Conservation (phyloP, 2,888 invertebrate genomes). For the Eilema caniola region DNA sequence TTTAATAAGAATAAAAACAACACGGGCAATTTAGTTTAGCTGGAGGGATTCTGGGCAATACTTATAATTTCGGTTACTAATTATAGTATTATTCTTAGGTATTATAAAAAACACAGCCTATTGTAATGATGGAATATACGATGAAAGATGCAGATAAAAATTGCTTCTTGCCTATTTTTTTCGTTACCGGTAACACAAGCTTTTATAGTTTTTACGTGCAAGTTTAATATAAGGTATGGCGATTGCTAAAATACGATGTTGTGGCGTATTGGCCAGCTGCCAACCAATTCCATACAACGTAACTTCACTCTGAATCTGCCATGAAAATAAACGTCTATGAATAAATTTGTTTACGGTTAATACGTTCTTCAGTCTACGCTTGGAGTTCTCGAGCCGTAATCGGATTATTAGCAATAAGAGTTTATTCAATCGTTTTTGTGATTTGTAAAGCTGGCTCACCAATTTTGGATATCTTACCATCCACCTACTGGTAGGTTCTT, state of each 20-base stretch:
- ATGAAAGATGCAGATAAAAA: no score
- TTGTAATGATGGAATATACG: neutral
- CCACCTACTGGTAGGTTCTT: constrained; percentile 89
- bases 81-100: no score
- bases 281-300: constrained; percentile 65
- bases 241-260: constrained; percentile 16
- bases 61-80: no score
- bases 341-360: constrained; percentile 73
- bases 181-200: no score
- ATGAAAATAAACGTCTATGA: constrained; percentile 84
- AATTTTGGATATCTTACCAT: constrained; percentile 95
- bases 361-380: constrained; percentile 60
- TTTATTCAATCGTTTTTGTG: constrained; percentile 29
- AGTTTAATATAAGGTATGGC: constrained; percentile 21
- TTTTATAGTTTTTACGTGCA: neutral
- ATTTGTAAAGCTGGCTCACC: constrained; percentile 91
- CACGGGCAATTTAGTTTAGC: no score
- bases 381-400: constrained; percentile 45
- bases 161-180: neutral
- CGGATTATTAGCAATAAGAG: constrained; percentile 35
- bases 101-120: no score
- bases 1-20: no score
- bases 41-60: no score
- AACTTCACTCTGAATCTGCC: constrained; percentile 63
- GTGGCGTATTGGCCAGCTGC: constrained; percentile 66